Evolutionary conservation across 2,888 invertebrate species (phyloP).

Genomic region (Fabriciana adippe): DNA sequence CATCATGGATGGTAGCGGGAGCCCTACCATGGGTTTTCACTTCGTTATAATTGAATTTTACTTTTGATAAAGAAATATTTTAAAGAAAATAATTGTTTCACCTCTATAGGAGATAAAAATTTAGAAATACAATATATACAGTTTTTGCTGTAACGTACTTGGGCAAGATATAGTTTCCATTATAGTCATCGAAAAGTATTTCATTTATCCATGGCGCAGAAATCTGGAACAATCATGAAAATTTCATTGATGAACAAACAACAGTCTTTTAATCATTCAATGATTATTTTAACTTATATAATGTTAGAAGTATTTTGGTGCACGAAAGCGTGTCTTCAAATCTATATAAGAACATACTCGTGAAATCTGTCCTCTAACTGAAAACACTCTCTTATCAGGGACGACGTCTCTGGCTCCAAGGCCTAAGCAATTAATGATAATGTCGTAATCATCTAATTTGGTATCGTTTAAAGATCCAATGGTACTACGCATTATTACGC

Average conservation of each 20-base stretch:
- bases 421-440: slow-evolving; percentile 91
- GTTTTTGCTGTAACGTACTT: slow-evolving; percentile 80
- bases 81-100: too few species aligned
- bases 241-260: neutral
- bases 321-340: too few species aligned
- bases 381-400: slow-evolving; percentile 82
- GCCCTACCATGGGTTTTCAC: neutral
- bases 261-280: too few species aligned
- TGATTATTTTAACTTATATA: too few species aligned
- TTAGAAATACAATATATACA: too few species aligned
- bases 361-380: slow-evolving; percentile 89
- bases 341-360: slow-evolving; percentile 5
- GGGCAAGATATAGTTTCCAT: slow-evolving; percentile 88
- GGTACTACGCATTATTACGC: slow-evolving; percentile 71
- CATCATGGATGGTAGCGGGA: neutral
- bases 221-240: slow-evolving; percentile 65
- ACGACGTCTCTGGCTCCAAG: slow-evolving; percentile 84
- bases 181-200: slow-evolving; percentile 81
- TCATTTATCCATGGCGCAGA: slow-evolving; percentile 86
- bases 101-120: too few species aligned
- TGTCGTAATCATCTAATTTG: slow-evolving; percentile 82
- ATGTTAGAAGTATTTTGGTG: too few species aligned
- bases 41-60: neutral
- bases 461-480: slow-evolving; percentile 59
- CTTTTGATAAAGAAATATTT: too few species aligned